These are phyloP conservation scores for Palloptera scutellata DNA, from an alignment of 2,888 invertebrate species.

Conservation along the genomic window DNA sequence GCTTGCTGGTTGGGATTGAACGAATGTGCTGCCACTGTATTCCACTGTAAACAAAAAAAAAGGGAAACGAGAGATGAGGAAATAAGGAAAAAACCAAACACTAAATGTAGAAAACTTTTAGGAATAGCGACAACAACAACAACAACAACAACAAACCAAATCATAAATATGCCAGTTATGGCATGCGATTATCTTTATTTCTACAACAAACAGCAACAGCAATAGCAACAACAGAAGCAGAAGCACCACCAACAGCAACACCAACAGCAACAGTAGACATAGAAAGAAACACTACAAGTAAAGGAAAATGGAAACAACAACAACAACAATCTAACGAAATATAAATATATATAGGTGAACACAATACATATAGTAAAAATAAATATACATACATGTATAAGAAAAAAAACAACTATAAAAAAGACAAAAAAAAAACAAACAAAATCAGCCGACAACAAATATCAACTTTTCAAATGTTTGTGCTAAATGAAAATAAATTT, in stretches of 20 bases:
- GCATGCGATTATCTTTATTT: constrained; percentile 19
- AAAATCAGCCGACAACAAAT: too few relatives aligned
- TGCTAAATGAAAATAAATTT: too few relatives aligned
- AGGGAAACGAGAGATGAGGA: neutral
- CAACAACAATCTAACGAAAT: neutral
- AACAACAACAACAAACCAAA: neutral
- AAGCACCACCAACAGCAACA: neutral
- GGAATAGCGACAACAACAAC: neutral
- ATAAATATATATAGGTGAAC: too few relatives aligned
- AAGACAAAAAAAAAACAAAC: too few relatives aligned
- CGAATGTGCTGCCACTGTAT: too few relatives aligned
- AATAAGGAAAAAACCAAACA: neutral
- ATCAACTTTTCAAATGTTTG: too few relatives aligned
- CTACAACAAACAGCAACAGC: constrained; percentile 1
- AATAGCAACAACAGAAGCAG: neutral
- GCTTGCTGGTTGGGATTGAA: too few relatives aligned
- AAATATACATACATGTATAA: too few relatives aligned
- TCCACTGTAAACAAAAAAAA: neutral
- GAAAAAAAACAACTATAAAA: too few relatives aligned
- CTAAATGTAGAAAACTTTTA: neutral
- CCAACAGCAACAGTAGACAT: neutral
- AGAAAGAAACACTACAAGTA: too few relatives aligned
- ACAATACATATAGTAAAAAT: too few relatives aligned
- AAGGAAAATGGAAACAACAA: neutral
- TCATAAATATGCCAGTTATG: constrained; percentile 21